These are phyloP conservation scores for Trichogramma dendrolimi DNA, from an alignment of 2,888 invertebrate genomes.

Conservation along the genomic window DNA sequence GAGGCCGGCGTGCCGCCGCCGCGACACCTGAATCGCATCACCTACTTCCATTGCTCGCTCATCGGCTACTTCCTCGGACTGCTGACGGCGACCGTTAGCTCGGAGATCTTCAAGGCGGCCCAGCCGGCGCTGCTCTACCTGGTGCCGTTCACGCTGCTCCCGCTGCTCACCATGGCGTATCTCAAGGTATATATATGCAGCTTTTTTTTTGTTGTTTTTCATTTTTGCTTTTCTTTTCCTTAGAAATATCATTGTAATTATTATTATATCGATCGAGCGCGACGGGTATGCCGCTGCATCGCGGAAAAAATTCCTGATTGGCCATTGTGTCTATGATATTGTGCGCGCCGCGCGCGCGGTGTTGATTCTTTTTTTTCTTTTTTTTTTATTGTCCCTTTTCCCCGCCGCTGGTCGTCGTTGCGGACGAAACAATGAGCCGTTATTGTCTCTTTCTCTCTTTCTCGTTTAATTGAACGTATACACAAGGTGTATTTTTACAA, in stretches of 20 bases:
- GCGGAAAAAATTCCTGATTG: too few species aligned
- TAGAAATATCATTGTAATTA: background rate
- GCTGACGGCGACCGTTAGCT: conserved; percentile 93
- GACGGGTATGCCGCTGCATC: too few species aligned
- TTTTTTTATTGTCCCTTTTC: too few species aligned
- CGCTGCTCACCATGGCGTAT: conserved; percentile 95
- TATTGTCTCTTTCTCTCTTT: too few species aligned
- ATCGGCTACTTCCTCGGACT: conserved; percentile 95
- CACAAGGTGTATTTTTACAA: too few species aligned
- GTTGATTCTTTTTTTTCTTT: too few species aligned
- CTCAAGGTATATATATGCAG: conserved; percentile 69
- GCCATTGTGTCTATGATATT: too few species aligned
- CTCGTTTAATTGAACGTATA: too few species aligned
- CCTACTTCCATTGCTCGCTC: conserved; percentile 97
- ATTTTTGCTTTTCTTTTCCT: background rate
- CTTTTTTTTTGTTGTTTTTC: conserved; percentile 2
- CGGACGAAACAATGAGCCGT: too few species aligned
- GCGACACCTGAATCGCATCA: conserved; percentile 59
- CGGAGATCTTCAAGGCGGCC: conserved; percentile 96
- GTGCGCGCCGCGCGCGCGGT: too few species aligned
- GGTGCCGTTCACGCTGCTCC: conserved; percentile 95
- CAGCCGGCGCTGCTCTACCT: conserved; percentile 95
- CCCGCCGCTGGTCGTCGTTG: too few species aligned
- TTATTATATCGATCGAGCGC: too few species aligned
- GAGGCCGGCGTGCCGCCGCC: conserved; percentile 62